These are phyloP conservation scores for Episyrphus balteatus DNA, from an alignment of 1,140 invertebrate genomes.

Conservation along the genomic window DNA sequence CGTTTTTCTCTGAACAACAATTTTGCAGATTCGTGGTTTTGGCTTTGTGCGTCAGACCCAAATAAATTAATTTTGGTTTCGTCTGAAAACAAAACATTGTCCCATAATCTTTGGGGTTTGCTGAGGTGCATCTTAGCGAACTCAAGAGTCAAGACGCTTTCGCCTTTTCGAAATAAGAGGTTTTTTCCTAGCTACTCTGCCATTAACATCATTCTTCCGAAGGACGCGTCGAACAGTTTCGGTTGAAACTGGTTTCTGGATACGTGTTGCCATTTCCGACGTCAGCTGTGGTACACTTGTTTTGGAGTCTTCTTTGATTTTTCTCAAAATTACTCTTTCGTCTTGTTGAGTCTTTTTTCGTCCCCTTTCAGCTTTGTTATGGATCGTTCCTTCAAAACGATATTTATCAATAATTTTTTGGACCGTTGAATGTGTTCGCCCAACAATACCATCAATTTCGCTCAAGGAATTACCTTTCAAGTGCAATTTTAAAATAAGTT, in stretches of 20 bases:
- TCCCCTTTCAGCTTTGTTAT: not conserved
- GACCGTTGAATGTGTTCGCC: not conserved
- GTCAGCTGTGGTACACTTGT: not conserved
- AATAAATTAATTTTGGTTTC: constrained; percentile 10
- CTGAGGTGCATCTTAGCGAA: constrained; percentile 6
- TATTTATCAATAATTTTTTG: not conserved
- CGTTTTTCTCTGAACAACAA: too few species aligned
- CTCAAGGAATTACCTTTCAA: not conserved
- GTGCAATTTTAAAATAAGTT: not conserved
- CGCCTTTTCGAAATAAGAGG: not conserved
- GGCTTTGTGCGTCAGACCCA: constrained; percentile 11
- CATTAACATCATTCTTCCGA: not conserved
- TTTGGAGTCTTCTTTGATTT: not conserved
- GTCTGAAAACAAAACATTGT: constrained; percentile 8
- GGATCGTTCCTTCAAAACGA: not conserved
- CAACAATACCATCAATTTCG: not conserved
- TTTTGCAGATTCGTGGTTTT: too few species aligned
- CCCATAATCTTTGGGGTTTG: constrained; percentile 4
- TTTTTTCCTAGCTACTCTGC: not conserved
- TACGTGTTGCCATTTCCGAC: not conserved
- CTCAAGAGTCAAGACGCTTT: constrained; percentile 5
- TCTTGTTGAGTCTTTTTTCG: not conserved
- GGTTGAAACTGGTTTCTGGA: not conserved
- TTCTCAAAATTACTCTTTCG: not conserved
- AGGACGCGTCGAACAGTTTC: constrained; percentile 1